phyloP scores from a whole-genome alignment of 2,113 vertebrate genomes.

The Pelmatolapia mariae region DNA sequence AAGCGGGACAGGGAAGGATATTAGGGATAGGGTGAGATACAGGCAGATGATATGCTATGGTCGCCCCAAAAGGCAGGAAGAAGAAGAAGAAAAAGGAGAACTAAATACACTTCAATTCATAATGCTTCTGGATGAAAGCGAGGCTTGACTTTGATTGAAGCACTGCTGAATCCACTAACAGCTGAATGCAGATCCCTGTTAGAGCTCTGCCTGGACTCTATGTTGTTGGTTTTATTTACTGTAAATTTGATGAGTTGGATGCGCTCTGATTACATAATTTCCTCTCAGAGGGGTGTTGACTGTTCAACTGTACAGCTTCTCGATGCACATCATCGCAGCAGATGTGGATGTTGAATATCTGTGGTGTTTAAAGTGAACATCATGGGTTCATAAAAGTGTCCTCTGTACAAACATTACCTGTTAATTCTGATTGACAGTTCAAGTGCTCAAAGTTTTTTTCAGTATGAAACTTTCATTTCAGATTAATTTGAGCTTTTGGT shows the following conservation, averaged over 20 bases:
- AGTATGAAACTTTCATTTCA: background rate
- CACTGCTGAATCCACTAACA: background rate
- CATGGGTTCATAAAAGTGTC: rapidly evolving
- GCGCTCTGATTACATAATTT: background rate
- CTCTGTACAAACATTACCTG: rapidly evolving
- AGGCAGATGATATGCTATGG: background rate
- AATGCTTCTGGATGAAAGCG: background rate
- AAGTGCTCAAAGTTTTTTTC: background rate
- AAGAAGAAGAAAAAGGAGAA: background rate
- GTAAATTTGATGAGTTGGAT: background rate
- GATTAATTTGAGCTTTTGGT: background rate
- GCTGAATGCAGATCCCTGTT: background rate
- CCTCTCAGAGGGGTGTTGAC: background rate
- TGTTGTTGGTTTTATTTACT: background rate
- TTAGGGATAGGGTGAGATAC: background rate
- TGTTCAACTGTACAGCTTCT: background rate
- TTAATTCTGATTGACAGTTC: background rate
- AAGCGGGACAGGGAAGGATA: background rate
- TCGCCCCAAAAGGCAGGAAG: background rate
- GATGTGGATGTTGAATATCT: background rate
- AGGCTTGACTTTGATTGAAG: background rate
- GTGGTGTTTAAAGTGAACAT: background rate
- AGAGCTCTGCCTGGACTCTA: background rate
- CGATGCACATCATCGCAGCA: background rate
- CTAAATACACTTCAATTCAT: background rate